phyloP scores from a whole-genome alignment of 2,113 vertebrate genomes.

The Galbula dea region DNA sequence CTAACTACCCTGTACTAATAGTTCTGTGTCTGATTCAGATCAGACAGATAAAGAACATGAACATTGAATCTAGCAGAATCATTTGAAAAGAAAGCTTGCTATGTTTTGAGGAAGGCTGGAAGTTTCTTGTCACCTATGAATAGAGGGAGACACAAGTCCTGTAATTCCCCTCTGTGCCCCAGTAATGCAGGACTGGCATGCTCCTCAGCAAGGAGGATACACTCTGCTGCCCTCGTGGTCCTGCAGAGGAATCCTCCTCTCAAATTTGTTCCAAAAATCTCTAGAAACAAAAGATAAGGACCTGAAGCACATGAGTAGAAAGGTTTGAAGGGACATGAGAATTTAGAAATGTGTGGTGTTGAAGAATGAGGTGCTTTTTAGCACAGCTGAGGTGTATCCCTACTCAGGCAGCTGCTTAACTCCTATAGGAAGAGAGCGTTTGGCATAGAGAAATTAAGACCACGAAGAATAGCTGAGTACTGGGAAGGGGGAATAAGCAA shows the following conservation, averaged over 20 bases:
- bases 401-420: not conserved
- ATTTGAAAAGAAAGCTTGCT: not conserved
- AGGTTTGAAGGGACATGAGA: not conserved
- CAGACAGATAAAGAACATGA: not conserved
- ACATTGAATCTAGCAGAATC: not conserved
- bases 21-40: not conserved
- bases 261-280: not conserved
- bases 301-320: not conserved
- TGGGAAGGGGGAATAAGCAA: not conserved
- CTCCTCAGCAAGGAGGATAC: not conserved
- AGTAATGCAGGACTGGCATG: not conserved
- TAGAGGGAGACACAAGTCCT: not conserved
- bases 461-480: not conserved
- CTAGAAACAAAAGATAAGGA: not conserved
- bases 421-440: not conserved
- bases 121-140: not conserved
- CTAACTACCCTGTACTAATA: not conserved
- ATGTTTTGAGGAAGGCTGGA: not conserved
- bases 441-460: not conserved
- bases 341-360: not conserved
- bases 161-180: accelerated
- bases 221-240: not conserved
- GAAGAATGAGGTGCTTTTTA: not conserved
- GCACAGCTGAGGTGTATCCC: not conserved
- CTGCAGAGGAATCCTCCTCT: not conserved